A percentile compares a stretch with the other conserved stretches of the same genome.
phyloP scores from a whole-genome alignment of 1,140 invertebrate genomes.

The Rhyzopertha dominica region DNA sequence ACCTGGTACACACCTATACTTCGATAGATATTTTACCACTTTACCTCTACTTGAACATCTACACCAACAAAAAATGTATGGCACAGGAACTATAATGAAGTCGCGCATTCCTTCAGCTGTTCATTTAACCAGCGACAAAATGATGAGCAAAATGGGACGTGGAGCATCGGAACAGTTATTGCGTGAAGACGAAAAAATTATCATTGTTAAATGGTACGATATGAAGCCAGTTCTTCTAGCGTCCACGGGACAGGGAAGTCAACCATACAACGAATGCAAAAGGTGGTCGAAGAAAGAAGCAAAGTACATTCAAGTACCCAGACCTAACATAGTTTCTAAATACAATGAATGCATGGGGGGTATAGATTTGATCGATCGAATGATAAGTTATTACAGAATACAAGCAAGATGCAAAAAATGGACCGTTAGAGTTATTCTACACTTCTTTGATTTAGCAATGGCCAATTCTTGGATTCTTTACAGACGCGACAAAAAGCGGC shows the following conservation, averaged over 20 bases:
- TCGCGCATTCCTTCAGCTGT: too few species aligned
- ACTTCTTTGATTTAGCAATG: slow-evolving; percentile 16
- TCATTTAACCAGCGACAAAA: too few species aligned
- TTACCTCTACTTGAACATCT: too few species aligned
- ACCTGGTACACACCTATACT: too few species aligned
- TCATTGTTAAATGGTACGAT: slow-evolving; percentile 14
- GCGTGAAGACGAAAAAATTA: too few species aligned
- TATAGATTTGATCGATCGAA: slow-evolving; percentile 16
- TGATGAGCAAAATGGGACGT: too few species aligned
- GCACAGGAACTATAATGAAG: too few species aligned
- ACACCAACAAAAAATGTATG: too few species aligned
- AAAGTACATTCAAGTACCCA: slow-evolving; percentile 7
- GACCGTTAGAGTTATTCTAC: slow-evolving; percentile 11
- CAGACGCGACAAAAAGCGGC: slow-evolving; percentile 6
- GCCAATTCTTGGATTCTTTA: slow-evolving; percentile 15
- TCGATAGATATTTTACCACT: too few species aligned
- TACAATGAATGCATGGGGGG: slow-evolving; percentile 17
- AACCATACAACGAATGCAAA: slow-evolving; percentile 3
- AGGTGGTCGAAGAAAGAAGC: slow-evolving; percentile 12
- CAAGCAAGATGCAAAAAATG: slow-evolving; percentile 13
- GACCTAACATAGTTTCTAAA: slow-evolving; percentile 10
- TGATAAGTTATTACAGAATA: slow-evolving; percentile 16
- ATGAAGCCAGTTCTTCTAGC: slow-evolving; percentile 10
- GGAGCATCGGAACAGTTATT: too few species aligned
- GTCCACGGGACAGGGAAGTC: slow-evolving; percentile 5